Base-by-base conservation (phyloP, 2,797 vertebrate species). In the Zalophus californianus region DNA sequence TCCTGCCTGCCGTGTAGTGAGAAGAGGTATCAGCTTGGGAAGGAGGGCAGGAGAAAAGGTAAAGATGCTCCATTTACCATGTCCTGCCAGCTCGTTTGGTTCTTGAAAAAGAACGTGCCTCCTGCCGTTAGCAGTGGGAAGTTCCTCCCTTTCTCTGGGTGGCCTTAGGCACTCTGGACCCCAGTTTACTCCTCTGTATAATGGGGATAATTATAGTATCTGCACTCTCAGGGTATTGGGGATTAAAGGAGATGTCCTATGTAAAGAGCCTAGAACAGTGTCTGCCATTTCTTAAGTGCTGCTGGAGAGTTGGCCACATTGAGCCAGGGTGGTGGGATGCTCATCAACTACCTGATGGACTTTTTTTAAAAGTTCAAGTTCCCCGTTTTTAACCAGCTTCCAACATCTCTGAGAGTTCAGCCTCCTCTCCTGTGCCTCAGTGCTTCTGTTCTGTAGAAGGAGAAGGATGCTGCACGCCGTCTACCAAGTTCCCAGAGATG, bases 281-380 rank as follows among this genome's bases (percentile, higher is more conserved):
- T 58, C 70, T 15, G 62, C 25, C 4, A 1, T 16, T 10, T 89
- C 29, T 6, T 29, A 0, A 5, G 7, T 38, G 44, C 41, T 3
- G 0, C n/a, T 44, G 25, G 35, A 48, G n/a, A 50, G 7, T 0
- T 75, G 1, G 8, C 58, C 72, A 6, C 38, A 0, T 11, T 5
- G n/a, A 73, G 35, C 23, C 25, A 8, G 20, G 35, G 10, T 8
- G 12, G 21, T 58, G 4, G 23, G 41, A 5, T 16, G 9, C 50
- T 41, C 16, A 7, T 8, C 20, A 64, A 15, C 12, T 2, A 3
- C 15, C 41, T 16, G 44, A 7, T 5, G 3, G 21, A 4, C 9
- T 73, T 80, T 73, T 80, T 79, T 50, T 44, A 21, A 54, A 91
- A 89, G 29, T 18, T 64, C 54, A 15, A 2, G 38, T 54, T 94